Base-by-base conservation (phyloP, 2,888 invertebrate species). In the Lasioglossum vierecki region DNA sequence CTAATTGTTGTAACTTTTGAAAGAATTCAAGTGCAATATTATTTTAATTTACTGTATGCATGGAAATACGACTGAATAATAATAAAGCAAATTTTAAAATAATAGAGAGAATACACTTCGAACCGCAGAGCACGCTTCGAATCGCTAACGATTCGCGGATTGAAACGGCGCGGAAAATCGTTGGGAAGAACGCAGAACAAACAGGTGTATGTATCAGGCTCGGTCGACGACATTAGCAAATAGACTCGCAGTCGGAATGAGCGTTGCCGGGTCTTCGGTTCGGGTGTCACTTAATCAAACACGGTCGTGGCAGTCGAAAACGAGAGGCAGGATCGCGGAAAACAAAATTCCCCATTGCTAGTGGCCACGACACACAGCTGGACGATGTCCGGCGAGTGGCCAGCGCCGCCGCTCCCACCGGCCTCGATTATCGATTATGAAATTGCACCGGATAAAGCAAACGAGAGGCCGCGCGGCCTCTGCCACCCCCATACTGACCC, bases 391-490 rank as follows among this genome's bases (percentile, higher is more conserved):
- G 68, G 53, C 79, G 79, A 85, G 82, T 79, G 76, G 79, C 74
- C 76, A 80, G 77, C 68, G 82, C 66, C 39, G 68, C 74, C 77
- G 30, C 79, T 63, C 26, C 75, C 60, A 46, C 44, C 39, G 76
- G 80, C 76, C 80, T 77, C 85, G 85, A 87, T 88, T 92, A 91
- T 91, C 91, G 92, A 92, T 91, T 91, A 92, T 91, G 91, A 91
- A 91, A 89, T 91, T 90, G 90, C 91, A 85, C 77, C 80, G 88
- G 86, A 90, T 90, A 91, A 92, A 88, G 88, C 88, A 87, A 90
- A 88, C 84, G 91, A 84, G 91, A 86, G 86, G 68, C 60, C 70
- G 68, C 15, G 73, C 72, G 66, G 35, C 66, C 18, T 66, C 66
- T 15, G 68, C 35, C 18, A 22, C 22, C 35, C 39, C 68, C 39